Evolutionary conservation across 2,797 vertebrate genomes (phyloP).

Genomic region (Sparus aurata): DNA sequence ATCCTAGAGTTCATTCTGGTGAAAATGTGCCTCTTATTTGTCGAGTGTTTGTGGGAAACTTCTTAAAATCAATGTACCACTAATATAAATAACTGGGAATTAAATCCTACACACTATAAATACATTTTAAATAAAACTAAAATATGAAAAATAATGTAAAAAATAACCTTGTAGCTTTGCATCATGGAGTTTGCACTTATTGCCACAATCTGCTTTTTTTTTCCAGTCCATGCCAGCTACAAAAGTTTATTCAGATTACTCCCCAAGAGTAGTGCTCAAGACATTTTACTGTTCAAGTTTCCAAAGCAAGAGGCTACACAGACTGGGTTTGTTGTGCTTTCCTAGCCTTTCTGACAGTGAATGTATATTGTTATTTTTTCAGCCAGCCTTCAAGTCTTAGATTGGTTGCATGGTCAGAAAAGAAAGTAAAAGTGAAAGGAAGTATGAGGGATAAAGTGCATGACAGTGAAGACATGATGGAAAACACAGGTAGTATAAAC

Average conservation of each 20-base stretch:
- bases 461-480: constrained; percentile 27
- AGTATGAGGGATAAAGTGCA: constrained; percentile 27
- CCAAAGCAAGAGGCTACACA: background rate
- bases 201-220: background rate
- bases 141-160: too few relatives aligned
- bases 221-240: background rate
- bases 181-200: background rate
- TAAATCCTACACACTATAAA: background rate
- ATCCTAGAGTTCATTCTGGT: constrained; percentile 23
- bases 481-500: constrained; percentile 23
- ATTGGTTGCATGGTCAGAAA: background rate
- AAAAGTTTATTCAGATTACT: background rate
- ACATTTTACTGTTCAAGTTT: background rate
- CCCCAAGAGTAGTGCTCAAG: too few relatives aligned
- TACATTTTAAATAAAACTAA: background rate
- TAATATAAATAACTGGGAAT: background rate
- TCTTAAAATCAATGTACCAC: background rate
- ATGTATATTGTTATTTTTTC: background rate
- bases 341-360: background rate
- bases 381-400: background rate
- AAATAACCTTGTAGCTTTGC: too few relatives aligned
- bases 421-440: constrained; percentile 10
- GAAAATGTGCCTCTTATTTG: constrained; percentile 23
- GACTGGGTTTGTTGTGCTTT: background rate
- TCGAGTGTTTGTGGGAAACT: background rate